Evolutionary conservation across 2,797 vertebrate genomes (phyloP), one percentile per base, ranked within the genome.

Genomic region (Poeciliopsis gracilis): DNA sequence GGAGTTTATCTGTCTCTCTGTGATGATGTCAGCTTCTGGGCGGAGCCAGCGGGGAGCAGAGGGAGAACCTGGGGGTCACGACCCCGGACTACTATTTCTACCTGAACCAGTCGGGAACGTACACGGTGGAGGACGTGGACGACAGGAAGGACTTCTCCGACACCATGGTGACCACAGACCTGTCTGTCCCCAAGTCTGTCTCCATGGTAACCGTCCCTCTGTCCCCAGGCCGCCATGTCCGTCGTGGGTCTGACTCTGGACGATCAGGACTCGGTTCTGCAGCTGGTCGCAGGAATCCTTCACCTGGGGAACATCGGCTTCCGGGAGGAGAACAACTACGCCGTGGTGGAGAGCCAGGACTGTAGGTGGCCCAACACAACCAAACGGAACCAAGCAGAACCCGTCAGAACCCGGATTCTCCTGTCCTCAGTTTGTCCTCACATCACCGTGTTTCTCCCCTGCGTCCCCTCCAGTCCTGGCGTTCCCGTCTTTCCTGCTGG

Each of bases 301-400:
- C 96, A 97, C 73, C 88, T 97, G 75, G 96, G 96, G 51, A 97
- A 97, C 92, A 94, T 97, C 75, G 84, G 89, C 77, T 97, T 97
- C 84, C 94, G 86, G 81, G 96, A 97, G 75, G 94, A 95, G 13
- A 96, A 96, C 82, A 97, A 97, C 89, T 96, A 97, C 7, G 96
- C 96, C 1, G 79, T 95, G 77, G 96, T 97, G 20, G 96, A 96
- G 73, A 97, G 96, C 16, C 88, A 93, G 80, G 96, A 97, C 90
- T 97, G 96, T 97, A 80, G 51, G 51, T 8, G 51, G 51, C 47
- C 6, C 47, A 49, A 25, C 51, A 25, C 2, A 49, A 49, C 47
- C 47, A 18, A 6, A 25, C 2, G 30, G 47, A 20, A 49, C 16
- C 47, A 0, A 20, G 0, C 2, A 25, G 51, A 53, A 53, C 51